phyloP scores from a whole-genome alignment of 2,797 vertebrate genomes.

The Propithecus perrieri region DNA sequence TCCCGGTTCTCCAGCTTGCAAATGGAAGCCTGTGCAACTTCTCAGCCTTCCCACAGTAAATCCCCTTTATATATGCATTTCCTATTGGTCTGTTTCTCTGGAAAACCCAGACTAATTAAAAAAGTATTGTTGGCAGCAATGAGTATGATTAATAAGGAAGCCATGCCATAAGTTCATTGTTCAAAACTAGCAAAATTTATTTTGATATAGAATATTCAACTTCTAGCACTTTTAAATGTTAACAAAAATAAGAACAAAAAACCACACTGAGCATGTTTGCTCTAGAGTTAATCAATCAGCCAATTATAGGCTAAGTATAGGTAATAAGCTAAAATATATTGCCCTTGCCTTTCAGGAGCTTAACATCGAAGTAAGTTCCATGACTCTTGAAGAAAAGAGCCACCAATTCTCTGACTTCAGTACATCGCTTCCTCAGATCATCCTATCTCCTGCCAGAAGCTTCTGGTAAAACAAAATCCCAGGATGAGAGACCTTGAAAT shows the following conservation, averaged over 20 bases:
- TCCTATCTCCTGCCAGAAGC: not conserved
- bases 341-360: not conserved
- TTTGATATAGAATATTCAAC: not conserved
- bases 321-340: not conserved
- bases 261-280: not conserved
- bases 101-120: not conserved
- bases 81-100: not conserved
- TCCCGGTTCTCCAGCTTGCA: not conserved
- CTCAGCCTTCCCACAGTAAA: not conserved
- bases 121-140: not conserved
- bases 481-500: not conserved
- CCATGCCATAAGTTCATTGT: not conserved
- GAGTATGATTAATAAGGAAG: conserved; percentile 10
- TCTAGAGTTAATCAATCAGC: not conserved
- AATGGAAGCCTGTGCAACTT: not conserved
- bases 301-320: not conserved
- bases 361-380: not conserved
- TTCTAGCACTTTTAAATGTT: conserved; percentile 32
- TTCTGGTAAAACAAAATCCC: conserved; percentile 30
- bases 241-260: not conserved
- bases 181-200: conserved; percentile 27
- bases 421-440: not conserved
- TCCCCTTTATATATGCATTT: not conserved
- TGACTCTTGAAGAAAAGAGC: not conserved
- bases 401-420: not conserved